Base-by-base conservation (phyloP, 37 sponge, comb jelly and placozoan species). In the Beroe ovata region DNA sequence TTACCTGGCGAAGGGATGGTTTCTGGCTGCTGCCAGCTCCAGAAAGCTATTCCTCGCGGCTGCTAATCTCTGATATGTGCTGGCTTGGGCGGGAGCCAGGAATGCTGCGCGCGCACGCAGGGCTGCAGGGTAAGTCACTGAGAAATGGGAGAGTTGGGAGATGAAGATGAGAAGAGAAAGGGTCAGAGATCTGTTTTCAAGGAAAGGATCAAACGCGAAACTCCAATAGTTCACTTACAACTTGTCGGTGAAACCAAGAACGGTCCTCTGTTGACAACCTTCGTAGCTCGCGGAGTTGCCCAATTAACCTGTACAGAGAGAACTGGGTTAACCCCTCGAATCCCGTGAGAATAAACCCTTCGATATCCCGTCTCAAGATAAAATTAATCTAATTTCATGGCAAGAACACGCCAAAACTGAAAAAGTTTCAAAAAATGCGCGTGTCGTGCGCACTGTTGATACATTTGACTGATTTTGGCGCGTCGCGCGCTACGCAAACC, bases 281-380 rank as follows among this genome's bases (percentile, higher is more conserved):
- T 77, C 26, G 84, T 77, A 23, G 84, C 84, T 42, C 84, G 3
- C 2, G 84, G 84, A 19, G 84, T 77, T n/a, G 84, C 84, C 84
- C 84, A 77, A 40, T 77, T 77, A 39, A 77, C 84, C 84, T 77
- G 84, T 4, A 42, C 14, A 77, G 8, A 28, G 26, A 28, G 29
- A 6, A 30, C 2, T 2, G 29, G 71, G 29, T 71, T 14, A 77
- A 40, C 32, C 4, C 42, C 0, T 39, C 33, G 41, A 66, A 34
- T 30, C 69, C 69, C 69, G 18, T 34, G 69, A 33, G 69, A 66
- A 4, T 66, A 34, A 18, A 29, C 11, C 6, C 54, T 47, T 47
- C 54, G 11, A 47, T 11, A 16, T 47, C 54, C 54, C 6, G 54
- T 11, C 11, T 16, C 54, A 11, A 47, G 54, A 47, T 47, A 47